phyloP scores from a whole-genome alignment of 2,888 invertebrate species.

The Cantharis nigra region DNA sequence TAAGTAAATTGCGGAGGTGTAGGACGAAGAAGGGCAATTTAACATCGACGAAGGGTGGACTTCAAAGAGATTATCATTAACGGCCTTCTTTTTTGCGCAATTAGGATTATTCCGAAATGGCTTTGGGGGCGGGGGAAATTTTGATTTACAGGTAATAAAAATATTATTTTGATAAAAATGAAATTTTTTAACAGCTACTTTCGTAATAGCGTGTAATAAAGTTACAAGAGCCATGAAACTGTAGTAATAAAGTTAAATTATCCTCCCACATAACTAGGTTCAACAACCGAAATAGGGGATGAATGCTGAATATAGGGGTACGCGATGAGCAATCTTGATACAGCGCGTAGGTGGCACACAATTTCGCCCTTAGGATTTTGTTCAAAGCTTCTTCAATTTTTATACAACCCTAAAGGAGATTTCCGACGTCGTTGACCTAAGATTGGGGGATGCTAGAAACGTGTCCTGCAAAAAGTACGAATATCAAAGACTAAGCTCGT shows the following conservation, averaged over 20 bases:
- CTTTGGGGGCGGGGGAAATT: not conserved
- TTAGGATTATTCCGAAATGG: not conserved
- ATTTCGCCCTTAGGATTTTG: slow-evolving; percentile 11
- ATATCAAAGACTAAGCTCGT: slow-evolving; percentile 7
- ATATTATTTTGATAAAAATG: not conserved
- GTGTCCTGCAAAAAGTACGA: slow-evolving; percentile 15
- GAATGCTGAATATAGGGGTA: slow-evolving; percentile 6
- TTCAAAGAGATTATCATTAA: not conserved
- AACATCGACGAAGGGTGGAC: not conserved
- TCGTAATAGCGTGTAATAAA: slow-evolving; percentile 1
- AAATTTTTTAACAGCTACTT: not conserved
- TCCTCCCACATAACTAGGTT: slow-evolving; percentile 23
- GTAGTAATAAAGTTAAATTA: slow-evolving; percentile 22
- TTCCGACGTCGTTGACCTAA: slow-evolving; percentile 18
- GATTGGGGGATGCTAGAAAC: slow-evolving; percentile 9
- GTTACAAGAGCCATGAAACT: slow-evolving; percentile 19
- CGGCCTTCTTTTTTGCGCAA: not conserved
- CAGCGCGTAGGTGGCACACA: slow-evolving; percentile 23
- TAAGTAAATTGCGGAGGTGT: not conserved
- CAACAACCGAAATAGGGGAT: slow-evolving; percentile 27
- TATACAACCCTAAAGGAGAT: slow-evolving; percentile 8
- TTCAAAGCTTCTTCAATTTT: slow-evolving; percentile 5
- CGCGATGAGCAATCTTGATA: slow-evolving; percentile 7
- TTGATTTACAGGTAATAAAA: not conserved
- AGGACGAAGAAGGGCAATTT: not conserved